phyloP scores from a whole-genome alignment of 2,113 vertebrate species.

The Ranitomeya variabilis region DNA sequence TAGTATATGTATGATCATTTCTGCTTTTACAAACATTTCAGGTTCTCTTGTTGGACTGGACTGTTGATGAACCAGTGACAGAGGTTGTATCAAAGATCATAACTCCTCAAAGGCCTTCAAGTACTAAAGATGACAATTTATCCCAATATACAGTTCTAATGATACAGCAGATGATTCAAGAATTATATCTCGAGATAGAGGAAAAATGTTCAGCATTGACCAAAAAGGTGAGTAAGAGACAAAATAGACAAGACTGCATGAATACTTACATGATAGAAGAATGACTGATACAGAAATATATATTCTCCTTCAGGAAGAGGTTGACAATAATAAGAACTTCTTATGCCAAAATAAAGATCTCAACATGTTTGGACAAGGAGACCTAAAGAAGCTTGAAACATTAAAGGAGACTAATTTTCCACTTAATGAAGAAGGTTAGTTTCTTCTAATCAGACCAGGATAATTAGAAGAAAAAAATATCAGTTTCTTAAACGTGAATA shows the following conservation, averaged over 20 bases:
- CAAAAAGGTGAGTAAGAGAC: constrained; percentile 59
- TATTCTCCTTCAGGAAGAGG: constrained; percentile 16
- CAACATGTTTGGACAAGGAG: constrained; percentile 31
- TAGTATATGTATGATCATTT: not conserved
- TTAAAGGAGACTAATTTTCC: not conserved
- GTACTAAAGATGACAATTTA: constrained; percentile 9
- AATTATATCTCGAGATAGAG: constrained; percentile 65
- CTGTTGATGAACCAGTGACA: constrained; percentile 56
- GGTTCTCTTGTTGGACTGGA: constrained; percentile 67
- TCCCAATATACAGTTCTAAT: constrained; percentile 65
- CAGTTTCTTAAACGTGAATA: no score
- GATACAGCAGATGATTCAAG: constrained; percentile 73
- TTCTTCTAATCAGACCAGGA: no score
- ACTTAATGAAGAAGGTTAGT: not conserved
- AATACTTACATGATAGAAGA: not conserved
- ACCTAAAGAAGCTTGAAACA: constrained; percentile 37
- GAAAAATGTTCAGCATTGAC: constrained; percentile 61
- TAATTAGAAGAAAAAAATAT: no score
- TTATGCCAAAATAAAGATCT: constrained; percentile 51
- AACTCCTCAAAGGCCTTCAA: not conserved
- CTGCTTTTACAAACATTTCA: constrained; percentile 38
- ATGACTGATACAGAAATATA: not conserved
- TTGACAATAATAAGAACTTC: constrained; percentile 41
- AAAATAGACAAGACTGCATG: not conserved
- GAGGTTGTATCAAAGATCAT: constrained; percentile 51